These are phyloP conservation scores for Lasius platythorax DNA, from an alignment of 2,888 invertebrate genomes.

Conservation along the genomic window DNA sequence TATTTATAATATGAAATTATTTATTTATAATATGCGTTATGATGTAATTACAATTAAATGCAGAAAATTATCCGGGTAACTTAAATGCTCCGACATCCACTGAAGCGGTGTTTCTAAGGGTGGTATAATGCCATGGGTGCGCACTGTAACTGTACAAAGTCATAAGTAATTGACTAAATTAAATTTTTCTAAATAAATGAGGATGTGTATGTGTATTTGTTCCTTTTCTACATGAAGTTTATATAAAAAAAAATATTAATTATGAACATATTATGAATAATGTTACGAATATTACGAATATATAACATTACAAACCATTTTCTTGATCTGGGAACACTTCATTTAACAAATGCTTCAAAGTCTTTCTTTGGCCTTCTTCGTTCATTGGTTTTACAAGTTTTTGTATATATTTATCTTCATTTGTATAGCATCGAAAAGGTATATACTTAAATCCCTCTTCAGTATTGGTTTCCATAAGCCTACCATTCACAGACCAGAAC, in stretches of 20 bases:
- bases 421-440: slow-evolving; percentile 93
- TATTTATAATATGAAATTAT: slow-evolving; percentile 9
- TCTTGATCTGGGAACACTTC: slow-evolving; percentile 90
- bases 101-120: slow-evolving; percentile 96
- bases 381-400: slow-evolving; percentile 92
- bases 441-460: slow-evolving; percentile 95
- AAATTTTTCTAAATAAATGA: slow-evolving; percentile 17
- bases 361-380: slow-evolving; percentile 91
- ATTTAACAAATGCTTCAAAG: slow-evolving; percentile 90
- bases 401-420: slow-evolving; percentile 91
- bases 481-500: slow-evolving; percentile 98
- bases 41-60: slow-evolving; percentile 90
- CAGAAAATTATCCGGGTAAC: slow-evolving; percentile 99
- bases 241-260: not conserved
- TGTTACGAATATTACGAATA: too few relatives aligned
- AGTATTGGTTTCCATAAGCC: slow-evolving; percentile 96
- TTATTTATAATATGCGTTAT: slow-evolving; percentile 73
- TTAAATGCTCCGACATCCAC: slow-evolving; percentile 99
- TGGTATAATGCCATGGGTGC: slow-evolving; percentile 96
- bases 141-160: slow-evolving; percentile 88
- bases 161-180: not conserved
- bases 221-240: not conserved
- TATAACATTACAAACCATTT: slow-evolving; percentile 81
- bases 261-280: too few relatives aligned
- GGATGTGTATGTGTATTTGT: not conserved